Base-by-base conservation (phyloP, 2,113 vertebrate species). In the Vicugna pacos region DNA sequence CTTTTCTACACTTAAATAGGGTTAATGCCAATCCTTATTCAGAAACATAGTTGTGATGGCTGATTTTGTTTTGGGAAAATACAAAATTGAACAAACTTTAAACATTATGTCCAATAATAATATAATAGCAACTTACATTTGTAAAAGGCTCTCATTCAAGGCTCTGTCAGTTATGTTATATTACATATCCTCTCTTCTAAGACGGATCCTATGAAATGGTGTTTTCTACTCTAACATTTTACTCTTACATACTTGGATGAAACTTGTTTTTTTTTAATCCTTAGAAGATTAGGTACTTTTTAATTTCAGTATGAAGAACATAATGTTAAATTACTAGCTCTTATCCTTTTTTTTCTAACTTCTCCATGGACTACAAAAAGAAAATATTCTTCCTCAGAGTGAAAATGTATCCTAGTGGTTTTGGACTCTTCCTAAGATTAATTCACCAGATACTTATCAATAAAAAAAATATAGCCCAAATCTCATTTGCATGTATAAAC, bases 341-440 rank as follows among this genome's bases (percentile, higher is more conserved):
- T 92, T 87, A 4, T 54, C 5, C 67, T 75, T 90, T 81, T 48
- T 89, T 77, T 62, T 69, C 65, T 90, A 46, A 79, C 76, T 13
- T 91, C 48, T 82, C 8, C 15, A 50, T 60, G 67, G 28, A 76
- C 22, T 76, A 95, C 81, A 38, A 91, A 96, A 93, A 72, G 8
- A 69, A 89, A 91, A 42, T 76, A 87, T 76, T 91, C 38, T 76
- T 83, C 54, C 10, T 92, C 42, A 75, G 42, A 90, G 22, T 93
- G n/a, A 96, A 93, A 94, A 84, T 76, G 6, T 90, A 85, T 85
- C 22, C 54, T 96, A n/a, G 50, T 73, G n/a, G 30, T 73, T 96
- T 95, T 69, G 70, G 4, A 79, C 17, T 46, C 20, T 89, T 15
- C 46, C 3, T n/a, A 7, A 95, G 79, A 75, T 48, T 35, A 89